Evolutionary conservation across 2,888 invertebrate species (phyloP).

Genomic region (Polietes domitor): DNA sequence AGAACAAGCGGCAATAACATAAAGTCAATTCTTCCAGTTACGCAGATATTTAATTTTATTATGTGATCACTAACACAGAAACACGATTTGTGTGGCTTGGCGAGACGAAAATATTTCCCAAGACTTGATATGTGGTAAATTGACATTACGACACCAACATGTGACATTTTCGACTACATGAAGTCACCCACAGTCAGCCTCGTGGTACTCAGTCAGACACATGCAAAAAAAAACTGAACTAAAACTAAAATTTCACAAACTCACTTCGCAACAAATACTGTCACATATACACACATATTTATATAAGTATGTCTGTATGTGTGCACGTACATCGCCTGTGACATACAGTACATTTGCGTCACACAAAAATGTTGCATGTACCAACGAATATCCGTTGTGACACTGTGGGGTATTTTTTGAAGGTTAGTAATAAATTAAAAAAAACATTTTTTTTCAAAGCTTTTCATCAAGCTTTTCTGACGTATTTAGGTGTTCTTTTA

Average conservation of each 20-base stretch:
- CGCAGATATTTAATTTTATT: conserved; percentile 39
- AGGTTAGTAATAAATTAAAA: no score
- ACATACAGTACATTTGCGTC: conserved; percentile 24
- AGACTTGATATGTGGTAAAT: conserved; percentile 52
- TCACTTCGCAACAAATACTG: conserved; percentile 13
- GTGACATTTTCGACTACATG: conserved; percentile 48
- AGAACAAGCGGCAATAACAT: conserved; percentile 15
- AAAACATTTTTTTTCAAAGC: no score
- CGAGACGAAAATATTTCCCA: conserved; percentile 26
- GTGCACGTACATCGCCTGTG: conserved; percentile 30
- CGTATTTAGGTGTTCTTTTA: no score
- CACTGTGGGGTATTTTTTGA: no score
- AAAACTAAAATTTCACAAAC: conserved; percentile 14
- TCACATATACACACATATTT: conserved; percentile 26
- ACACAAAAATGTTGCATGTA: neutral
- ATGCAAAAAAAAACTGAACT: conserved; percentile 21
- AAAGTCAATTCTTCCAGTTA: conserved; percentile 7
- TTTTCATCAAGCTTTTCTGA: no score
- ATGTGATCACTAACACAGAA: conserved; percentile 45
- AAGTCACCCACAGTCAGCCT: neutral
- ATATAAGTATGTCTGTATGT: neutral
- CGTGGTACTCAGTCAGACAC: neutral
- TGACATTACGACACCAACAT: conserved; percentile 57
- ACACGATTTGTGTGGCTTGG: conserved; percentile 41
- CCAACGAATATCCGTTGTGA: neutral